Evolutionary conservation across 1,140 invertebrate genomes (phyloP), one percentile per base, ranked within the genome.

Genomic region (Aplysia californica): DNA sequence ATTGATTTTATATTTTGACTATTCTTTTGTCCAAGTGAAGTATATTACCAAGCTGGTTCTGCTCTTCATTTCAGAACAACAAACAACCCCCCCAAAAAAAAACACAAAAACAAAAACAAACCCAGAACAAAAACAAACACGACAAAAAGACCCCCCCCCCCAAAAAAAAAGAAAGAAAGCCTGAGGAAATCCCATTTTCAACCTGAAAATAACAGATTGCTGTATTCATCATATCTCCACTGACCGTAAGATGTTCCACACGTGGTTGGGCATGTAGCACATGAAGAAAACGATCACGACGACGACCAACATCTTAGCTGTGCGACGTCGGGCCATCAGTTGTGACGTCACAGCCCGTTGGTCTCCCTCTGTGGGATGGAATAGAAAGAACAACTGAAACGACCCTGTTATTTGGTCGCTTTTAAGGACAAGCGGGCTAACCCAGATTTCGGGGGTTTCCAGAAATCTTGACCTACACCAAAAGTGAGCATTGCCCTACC

Each of bases 251-350:
- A 96, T 93, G 66, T 92, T 94, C n/a, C 96, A 89, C 2, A 96
- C 89, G 90, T 97, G 95, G 3, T 97, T 94, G 0, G 95, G 96
- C 83, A 97, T 93, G 86, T 95, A 97, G 90, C 95, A 97, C 55
- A 96, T 89, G n/a, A 93, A 95, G 86, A 97, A 97, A 92, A 96
- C 95, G 59, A 94, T 87, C 10, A 97, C 96, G 0, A 97, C 95
- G 2, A 94, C 94, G 0, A 96, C 95, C 33, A 97, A 90, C 96
- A 97, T 97, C 90, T 96, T 97, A 35, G 96, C 95, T 0, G 95
- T 96, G 86, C 97, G 96, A 72, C 94, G 90, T 56, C 96, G 90
- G 0, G 94, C 94, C 50, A 93, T 91, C 29, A 96, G 90, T 87
- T 96, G 95, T 21, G 73, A 71, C 58, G 70, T 64, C 20, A 78